A percentile compares a stretch with the other conserved stretches of the same genome.
These are phyloP conservation scores for Steinernema scapterisci DNA, from an alignment of 2,888 invertebrate species.

Conservation along the genomic window DNA sequence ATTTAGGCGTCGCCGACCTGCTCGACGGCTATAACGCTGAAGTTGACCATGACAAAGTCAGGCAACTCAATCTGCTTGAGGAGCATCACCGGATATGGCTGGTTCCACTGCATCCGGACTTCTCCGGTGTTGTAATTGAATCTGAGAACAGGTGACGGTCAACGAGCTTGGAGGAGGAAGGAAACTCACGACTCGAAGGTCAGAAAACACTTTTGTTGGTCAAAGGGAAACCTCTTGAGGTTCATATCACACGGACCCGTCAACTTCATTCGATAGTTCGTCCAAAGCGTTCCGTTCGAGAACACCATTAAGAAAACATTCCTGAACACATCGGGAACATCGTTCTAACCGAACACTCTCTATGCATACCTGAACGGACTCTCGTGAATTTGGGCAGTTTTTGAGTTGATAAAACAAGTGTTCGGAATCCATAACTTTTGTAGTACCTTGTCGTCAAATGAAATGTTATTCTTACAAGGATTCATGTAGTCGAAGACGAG, in stretches of 20 bases:
- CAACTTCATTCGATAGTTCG: constrained; percentile 66
- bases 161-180: neutral
- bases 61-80: constrained; percentile 63
- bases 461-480: constrained; percentile 66
- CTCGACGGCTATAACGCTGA: constrained; percentile 64
- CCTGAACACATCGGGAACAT: constrained; percentile 41
- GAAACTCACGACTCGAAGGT: constrained; percentile 65
- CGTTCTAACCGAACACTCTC: too few relatives aligned
- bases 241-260: constrained; percentile 68
- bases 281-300: constrained; percentile 66
- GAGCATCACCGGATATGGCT: constrained; percentile 60
- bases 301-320: constrained; percentile 67
- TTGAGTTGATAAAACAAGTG: constrained; percentile 65
- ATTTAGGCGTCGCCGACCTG: constrained; percentile 50
- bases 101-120: constrained; percentile 67
- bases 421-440: constrained; percentile 66
- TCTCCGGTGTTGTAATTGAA: constrained; percentile 68
- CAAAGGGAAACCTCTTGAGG: constrained; percentile 61
- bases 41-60: constrained; percentile 66
- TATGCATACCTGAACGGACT: constrained; percentile 57
- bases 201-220: constrained; percentile 64
- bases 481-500: constrained; percentile 65
- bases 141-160: too few relatives aligned
- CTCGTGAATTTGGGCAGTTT: constrained; percentile 66
- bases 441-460: constrained; percentile 66